These are phyloP conservation scores for Catostomus latipinnis DNA, from an alignment of 2,797 vertebrate species.

Conservation along the genomic window DNA sequence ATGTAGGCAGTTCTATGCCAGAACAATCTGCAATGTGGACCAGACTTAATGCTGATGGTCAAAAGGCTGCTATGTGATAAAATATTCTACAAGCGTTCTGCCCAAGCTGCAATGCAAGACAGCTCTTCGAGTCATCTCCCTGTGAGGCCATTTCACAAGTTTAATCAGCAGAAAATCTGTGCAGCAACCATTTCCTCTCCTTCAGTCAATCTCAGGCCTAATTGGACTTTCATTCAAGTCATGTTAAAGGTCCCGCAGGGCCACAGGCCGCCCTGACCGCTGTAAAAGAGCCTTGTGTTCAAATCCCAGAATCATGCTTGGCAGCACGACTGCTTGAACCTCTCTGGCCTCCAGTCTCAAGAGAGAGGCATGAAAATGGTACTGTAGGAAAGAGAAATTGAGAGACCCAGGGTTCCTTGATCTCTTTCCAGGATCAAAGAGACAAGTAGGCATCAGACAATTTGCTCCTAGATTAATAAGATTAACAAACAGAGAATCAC, in stretches of 20 bases:
- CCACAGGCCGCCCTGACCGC: conserved; percentile 40
- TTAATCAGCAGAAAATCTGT: conserved; percentile 62
- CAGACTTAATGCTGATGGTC: too few species aligned
- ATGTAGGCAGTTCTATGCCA: not conserved
- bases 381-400: not conserved
- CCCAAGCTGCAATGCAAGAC: not conserved
- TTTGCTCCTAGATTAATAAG: conserved; percentile 4
- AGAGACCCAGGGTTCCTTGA: not conserved
- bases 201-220: conserved; percentile 67
- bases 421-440: conserved; percentile 41
- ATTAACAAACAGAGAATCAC: too few species aligned
- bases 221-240: conserved; percentile 71
- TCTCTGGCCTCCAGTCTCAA: not conserved
- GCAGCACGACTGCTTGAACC: not conserved
- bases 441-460: conserved; percentile 45
- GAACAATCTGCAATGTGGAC: too few species aligned
- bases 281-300: conserved; percentile 50
- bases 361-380: not conserved
- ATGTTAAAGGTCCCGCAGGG: conserved; percentile 65
- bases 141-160: conserved; percentile 58
- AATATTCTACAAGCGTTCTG: not conserved
- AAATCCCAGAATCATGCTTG: conserved; percentile 37
- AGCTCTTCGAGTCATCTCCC: conserved; percentile 40
- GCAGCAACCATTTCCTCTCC: conserved; percentile 61
- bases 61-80: too few species aligned